A percentile compares a stretch with the other conserved stretches of the same genome.
These are phyloP conservation scores for Epinotia brunnichana DNA, from an alignment of 2,888 invertebrate genomes.

Conservation along the genomic window DNA sequence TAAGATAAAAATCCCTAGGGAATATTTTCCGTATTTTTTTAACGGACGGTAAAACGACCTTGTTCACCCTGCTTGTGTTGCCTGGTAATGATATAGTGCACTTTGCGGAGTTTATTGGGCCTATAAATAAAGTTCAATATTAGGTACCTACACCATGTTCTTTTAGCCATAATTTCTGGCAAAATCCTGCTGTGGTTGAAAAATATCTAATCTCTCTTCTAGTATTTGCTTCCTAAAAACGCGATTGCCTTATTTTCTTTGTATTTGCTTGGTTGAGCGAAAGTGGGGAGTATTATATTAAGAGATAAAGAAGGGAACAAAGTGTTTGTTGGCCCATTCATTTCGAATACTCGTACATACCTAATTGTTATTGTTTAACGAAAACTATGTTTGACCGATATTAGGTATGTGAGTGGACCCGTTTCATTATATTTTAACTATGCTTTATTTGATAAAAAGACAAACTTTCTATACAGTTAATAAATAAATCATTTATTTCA, in stretches of 20 bases:
- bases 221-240: not conserved
- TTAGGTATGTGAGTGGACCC: no score
- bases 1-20: constrained; percentile 21
- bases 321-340: no score
- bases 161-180: not conserved
- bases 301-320: not conserved
- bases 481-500: no score
- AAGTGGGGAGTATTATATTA: not conserved
- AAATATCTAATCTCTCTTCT: not conserved
- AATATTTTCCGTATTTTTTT: constrained; percentile 27
- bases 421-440: no score
- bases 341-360: no score
- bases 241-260: not conserved
- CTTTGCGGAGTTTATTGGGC: constrained; percentile 30
- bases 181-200: not conserved
- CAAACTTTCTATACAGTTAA: no score
- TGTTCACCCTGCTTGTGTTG: constrained; percentile 33
- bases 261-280: not conserved
- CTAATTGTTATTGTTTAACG: no score
- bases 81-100: constrained; percentile 40
- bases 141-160: constrained; percentile 20
- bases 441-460: no score
- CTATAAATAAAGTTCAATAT: constrained; percentile 38
- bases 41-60: constrained; percentile 27
- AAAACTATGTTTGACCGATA: no score